Evolutionary conservation across 1,140 invertebrate genomes (phyloP), one percentile per base, ranked within the genome.

Genomic region (Cydia strobilella): DNA sequence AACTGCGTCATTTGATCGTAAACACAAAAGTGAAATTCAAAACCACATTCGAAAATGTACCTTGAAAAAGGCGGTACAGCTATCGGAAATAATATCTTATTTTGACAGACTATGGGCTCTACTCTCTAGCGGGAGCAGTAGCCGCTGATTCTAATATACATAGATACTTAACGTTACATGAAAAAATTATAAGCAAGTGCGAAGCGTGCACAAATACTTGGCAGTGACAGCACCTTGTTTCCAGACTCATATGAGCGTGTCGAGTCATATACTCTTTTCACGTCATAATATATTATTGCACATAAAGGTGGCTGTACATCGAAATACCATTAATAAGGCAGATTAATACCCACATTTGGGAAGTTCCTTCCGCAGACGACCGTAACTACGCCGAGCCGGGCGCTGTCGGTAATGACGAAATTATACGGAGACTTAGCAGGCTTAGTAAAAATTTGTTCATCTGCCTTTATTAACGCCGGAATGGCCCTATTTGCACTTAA

Each of bases 391-490:
- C 48, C 48, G 13, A 5, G 23, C 48, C 48, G 13, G 12, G 72
- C 18, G 42, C 13, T 48, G 39, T 15, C 45, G 48, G 82, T 91
- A 90, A 91, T 90, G 90, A 90, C 84, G 87, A 91, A 90, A 91
- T 91, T 91, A 91, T 91, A 80, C 90, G 76, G 78, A 82, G 88
- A 76, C 88, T 90, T 90, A 90, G 82, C 83, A 78, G 79, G 86
- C 83, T 84, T 88, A 88, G 89, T 89, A 91, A 91, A 91, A 91
- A 91, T 90, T 91, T 91, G 88, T 88, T 86, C 86, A 71, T 23
- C 48, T 48, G 42, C 48, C n/a, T 39, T 54, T 42, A 72, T 72
- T 31, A 42, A 48, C 69, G 72, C 13, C 18, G 45, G n/a, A 35
- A 69, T 69, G 65, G 65, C 65, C 31, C 65, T 69, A 69, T 69